Conservation (phyloP, 2,797 vertebrate genomes). For the Sylvia borin region DNA sequence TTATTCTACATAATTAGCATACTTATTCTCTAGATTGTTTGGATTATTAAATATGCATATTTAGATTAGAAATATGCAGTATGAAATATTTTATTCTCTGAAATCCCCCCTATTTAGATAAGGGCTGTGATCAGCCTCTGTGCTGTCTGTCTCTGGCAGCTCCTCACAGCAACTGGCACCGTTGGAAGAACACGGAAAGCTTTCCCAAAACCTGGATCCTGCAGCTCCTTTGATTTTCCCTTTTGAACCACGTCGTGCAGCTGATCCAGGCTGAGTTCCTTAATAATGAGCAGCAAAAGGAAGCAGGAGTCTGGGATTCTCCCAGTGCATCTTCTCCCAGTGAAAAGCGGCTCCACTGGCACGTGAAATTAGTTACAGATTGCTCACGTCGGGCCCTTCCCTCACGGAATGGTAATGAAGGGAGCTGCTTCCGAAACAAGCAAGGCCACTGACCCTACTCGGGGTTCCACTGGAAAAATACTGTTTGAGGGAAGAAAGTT, state of each 20-base stretch:
- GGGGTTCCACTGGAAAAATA: not conserved
- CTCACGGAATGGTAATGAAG: not conserved
- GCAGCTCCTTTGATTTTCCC: not conserved
- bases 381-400: not conserved
- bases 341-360: not conserved
- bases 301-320: not conserved
- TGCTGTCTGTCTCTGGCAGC: not conserved
- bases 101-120: not conserved
- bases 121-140: not conserved
- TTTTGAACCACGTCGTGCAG: not conserved
- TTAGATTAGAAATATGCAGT: not conserved
- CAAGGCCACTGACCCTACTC: constrained; percentile 18
- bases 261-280: not conserved
- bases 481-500: not conserved
- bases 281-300: not conserved
- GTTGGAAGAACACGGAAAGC: not conserved
- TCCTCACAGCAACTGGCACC: accelerated
- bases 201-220: not conserved
- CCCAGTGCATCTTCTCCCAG: not conserved
- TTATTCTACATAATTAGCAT: not conserved
- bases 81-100: not conserved
- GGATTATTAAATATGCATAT: not conserved
- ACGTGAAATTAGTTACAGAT: constrained; percentile 52
- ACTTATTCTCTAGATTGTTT: not conserved
- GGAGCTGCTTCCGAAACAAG: constrained; percentile 40